Conservation (phyloP, 2,797 vertebrate genomes). For the Gymnopithys bicolor region DNA sequence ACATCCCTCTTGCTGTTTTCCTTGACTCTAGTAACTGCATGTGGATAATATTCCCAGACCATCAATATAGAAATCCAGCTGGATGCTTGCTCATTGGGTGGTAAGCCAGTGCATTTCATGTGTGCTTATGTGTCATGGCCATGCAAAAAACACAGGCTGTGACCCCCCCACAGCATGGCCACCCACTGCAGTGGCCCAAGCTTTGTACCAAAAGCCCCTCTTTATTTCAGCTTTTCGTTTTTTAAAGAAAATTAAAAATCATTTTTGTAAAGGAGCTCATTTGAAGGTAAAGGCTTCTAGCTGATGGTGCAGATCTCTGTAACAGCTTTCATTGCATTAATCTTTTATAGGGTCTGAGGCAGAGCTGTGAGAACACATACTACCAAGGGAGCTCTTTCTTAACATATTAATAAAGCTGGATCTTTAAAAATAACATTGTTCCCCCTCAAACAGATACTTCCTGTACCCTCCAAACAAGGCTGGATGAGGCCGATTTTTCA, state of each 20-base stretch:
- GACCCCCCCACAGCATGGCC: not conserved
- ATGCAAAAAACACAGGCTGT: not conserved
- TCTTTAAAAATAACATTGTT: slow-evolving; percentile 79
- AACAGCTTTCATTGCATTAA: slow-evolving; percentile 86
- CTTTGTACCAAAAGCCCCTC: not conserved
- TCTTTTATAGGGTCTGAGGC: slow-evolving; percentile 91
- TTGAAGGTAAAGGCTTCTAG: slow-evolving; percentile 66
- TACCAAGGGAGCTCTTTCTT: slow-evolving; percentile 83
- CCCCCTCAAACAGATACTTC: not conserved
- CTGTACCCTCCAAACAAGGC: slow-evolving; percentile 42
- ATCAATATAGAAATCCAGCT: slow-evolving; percentile 56
- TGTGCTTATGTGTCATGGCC: not conserved
- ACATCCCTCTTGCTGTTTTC: not conserved
- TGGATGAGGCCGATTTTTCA: slow-evolving; percentile 65
- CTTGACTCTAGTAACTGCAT: not conserved
- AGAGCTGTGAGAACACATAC: slow-evolving; percentile 80
- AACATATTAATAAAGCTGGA: slow-evolving; percentile 87
- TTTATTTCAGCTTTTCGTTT: not conserved
- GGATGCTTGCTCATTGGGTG: slow-evolving; percentile 31
- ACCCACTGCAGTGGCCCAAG: not conserved
- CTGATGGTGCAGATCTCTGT: slow-evolving; percentile 72
- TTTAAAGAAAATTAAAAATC: slow-evolving; percentile 31
- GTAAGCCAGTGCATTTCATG: not conserved
- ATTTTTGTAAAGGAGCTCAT: slow-evolving; percentile 29
- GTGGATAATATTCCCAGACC: slow-evolving; percentile 39